Evolutionary conservation across 2,797 vertebrate species (phyloP), one percentile per base, ranked within the genome.

Genomic region (Sciurus vulgaris): DNA sequence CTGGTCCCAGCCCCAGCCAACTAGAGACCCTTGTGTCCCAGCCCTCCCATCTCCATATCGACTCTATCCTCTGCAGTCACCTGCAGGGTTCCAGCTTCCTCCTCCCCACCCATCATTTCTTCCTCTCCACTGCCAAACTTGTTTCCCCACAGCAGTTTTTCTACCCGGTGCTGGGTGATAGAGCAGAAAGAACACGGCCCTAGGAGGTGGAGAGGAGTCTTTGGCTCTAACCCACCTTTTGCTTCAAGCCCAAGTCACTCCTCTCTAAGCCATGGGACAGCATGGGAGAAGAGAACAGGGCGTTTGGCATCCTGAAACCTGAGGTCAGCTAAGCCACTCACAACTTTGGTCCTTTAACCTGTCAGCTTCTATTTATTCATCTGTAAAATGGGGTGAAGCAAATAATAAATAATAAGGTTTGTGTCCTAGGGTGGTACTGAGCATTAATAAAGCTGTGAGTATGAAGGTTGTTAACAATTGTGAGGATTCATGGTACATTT

Each of bases 161-260:
- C 97, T 94, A 51, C 79, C 67, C 12, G 0, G 54, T 78, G 44
- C 72, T 81, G 79, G 15, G 67, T 94, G 96, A 95, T 85, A 49
- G 93, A 96, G 93, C 93, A 97, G 86, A 96, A 96, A 97, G 95
- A 94, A 93, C 82, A 47, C 35, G 51, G 79, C 78, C 95, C 74
- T 59, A 33, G 89, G 86, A 67, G 20, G 33, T 86, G 70, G 61
- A 74, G 24, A 54, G 59, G 35, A 94, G 78, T 89, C 73, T 77
- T 49, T 35, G 35, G 86, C 91, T 86, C 94, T 90, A 89, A 81
- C 35, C 41, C 70, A 72, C 13, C 28, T 5, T 41, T 76, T 49
- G 86, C 7, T 0, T 69, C 49, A 74, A 77, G 30, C 89, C 1
- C 1, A 47, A 94, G 86, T 94, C 86, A 59, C 72, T 24, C 14